These are phyloP conservation scores for Lytechinus variegatus DNA, from an alignment of 35 echinoderm and acorn worm genomes.

Conservation along the genomic window DNA sequence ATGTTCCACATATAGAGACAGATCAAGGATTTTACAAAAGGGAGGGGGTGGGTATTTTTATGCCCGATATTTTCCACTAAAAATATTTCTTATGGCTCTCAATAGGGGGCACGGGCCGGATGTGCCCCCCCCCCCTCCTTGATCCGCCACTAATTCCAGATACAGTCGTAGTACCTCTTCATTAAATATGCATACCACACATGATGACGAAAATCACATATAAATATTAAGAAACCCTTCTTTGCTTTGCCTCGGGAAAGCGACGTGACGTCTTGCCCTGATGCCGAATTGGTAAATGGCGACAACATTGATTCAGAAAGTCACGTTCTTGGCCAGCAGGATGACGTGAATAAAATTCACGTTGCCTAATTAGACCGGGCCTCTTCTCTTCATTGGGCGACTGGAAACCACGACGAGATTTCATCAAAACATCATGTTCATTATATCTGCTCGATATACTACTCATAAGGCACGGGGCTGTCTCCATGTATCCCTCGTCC, in stretches of 20 bases:
- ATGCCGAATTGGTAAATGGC: background rate
- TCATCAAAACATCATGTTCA: conserved; percentile 19
- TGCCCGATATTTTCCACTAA: too few relatives aligned
- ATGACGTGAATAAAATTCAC: background rate
- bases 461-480: background rate
- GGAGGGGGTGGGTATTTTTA: too few relatives aligned
- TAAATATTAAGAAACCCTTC: background rate
- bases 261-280: background rate
- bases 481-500: background rate
- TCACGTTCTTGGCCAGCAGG: background rate
- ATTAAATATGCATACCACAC: background rate
- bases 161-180: background rate
- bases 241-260: background rate
- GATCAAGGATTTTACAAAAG: too few relatives aligned
- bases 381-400: background rate
- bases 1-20: too few relatives aligned
- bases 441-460: background rate
- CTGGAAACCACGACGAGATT: background rate
- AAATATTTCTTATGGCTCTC: too few relatives aligned
- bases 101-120: too few relatives aligned
- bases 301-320: conserved; percentile 11
- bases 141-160: too few relatives aligned
- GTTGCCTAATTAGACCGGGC: background rate
- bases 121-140: too few relatives aligned
- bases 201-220: background rate